Percentiles rank a stretch among this genome's conserved stretches.
Evolutionary conservation across 2,888 invertebrate species (phyloP).

Genomic region (Thalpophila matura): DNA sequence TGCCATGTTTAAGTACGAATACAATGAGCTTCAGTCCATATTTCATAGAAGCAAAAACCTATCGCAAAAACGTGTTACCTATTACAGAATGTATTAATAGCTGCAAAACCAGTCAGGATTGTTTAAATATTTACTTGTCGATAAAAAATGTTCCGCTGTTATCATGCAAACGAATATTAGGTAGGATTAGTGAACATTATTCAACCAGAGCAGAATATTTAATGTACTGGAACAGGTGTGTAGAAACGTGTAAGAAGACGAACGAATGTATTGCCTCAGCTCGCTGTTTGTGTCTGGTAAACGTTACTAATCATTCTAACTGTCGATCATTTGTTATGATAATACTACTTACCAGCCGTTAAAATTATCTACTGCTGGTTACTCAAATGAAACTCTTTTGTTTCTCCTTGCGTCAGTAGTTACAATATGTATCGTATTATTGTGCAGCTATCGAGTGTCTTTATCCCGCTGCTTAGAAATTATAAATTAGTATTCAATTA

Average conservation of each 20-base stretch:
- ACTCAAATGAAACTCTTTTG: constrained; percentile 44
- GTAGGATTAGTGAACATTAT: constrained; percentile 18
- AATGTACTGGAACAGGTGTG: constrained; percentile 24
- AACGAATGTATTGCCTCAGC: constrained; percentile 15
- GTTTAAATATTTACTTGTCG: constrained; percentile 17
- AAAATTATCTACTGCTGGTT: constrained; percentile 46
- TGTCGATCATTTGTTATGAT: constrained; percentile 69
- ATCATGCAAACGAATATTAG: constrained; percentile 4
- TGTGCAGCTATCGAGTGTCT: constrained; percentile 6
- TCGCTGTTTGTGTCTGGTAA: constrained; percentile 53
- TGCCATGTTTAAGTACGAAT: constrained; percentile 3
- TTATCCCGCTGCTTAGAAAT: constrained; percentile 2
- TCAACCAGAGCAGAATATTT: constrained; percentile 25
- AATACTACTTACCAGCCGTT: constrained; percentile 54
- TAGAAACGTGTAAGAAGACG: constrained; percentile 20
- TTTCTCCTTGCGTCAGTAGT: constrained; percentile 43
- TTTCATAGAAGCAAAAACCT: not conserved
- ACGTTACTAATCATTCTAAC: constrained; percentile 63
- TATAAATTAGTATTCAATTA: not conserved
- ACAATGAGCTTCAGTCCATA: constrained; percentile 5
- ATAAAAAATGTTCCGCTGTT: constrained; percentile 3
- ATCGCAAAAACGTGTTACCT: not conserved
- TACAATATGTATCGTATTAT: constrained; percentile 23
- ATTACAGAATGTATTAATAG: not conserved
- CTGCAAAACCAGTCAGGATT: not conserved